Conservation (phyloP, 2,888 invertebrate genomes). For the Lasioglossum morio region DNA sequence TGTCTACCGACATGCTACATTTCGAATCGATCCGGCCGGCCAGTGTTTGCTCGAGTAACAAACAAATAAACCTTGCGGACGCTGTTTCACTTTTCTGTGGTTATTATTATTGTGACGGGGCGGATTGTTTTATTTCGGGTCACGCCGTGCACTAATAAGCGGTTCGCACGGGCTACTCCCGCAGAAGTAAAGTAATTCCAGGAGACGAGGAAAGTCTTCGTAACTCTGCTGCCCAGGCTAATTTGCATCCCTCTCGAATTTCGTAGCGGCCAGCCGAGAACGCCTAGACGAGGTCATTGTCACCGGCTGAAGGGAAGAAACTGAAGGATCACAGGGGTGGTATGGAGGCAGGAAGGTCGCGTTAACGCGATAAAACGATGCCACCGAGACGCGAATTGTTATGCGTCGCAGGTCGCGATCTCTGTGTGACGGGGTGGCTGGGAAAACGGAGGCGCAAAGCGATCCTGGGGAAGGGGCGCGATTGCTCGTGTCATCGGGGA, state of each 20-base stretch:
- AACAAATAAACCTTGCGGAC: not conserved
- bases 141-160: not conserved
- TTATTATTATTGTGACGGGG: not conserved
- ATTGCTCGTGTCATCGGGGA: conserved; percentile 23
- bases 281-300: conserved; percentile 20
- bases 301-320: conserved; percentile 25
- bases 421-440: conserved; percentile 18
- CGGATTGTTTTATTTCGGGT: not conserved
- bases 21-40: conserved; percentile 2
- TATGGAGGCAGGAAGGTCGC: conserved; percentile 33
- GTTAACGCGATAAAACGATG: conserved; percentile 66
- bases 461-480: conserved; percentile 35
- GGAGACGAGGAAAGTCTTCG: not conserved
- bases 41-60: not conserved
- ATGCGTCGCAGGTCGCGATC: conserved; percentile 65
- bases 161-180: not conserved
- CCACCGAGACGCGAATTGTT: conserved; percentile 60
- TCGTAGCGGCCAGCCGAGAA: conserved; percentile 1
- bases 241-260: conserved; percentile 21
- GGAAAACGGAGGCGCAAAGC: conserved; percentile 48
- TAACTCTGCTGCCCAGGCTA: not conserved
- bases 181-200: conserved; percentile 3
- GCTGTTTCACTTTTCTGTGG: not conserved
- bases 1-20: not conserved
- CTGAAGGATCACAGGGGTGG: not conserved